A percentile compares a stretch with the other conserved stretches of the same genome.
Evolutionary conservation across 2,797 vertebrate species (phyloP).

Genomic region (Poecilia velifera): DNA sequence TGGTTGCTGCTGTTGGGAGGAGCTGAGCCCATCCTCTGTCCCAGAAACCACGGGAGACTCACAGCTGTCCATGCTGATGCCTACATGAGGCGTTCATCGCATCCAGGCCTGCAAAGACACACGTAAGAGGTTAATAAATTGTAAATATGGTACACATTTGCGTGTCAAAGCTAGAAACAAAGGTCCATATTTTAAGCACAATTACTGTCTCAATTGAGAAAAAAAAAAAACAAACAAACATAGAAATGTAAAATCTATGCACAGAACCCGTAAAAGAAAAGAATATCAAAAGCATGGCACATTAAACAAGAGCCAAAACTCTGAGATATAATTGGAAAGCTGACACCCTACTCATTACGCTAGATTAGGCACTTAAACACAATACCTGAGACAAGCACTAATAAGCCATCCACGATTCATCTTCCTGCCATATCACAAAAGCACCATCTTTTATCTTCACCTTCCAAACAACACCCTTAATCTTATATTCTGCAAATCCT

Average conservation of each 20-base stretch:
- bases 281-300: conserved; percentile 70
- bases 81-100: conserved; percentile 98
- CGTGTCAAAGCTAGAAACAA: conserved; percentile 37
- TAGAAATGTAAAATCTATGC: conserved; percentile 44
- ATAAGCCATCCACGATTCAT: conserved; percentile 82
- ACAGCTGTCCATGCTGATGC: conserved; percentile 99
- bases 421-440: conserved; percentile 84
- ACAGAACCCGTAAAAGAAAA: conserved; percentile 43
- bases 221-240: conserved; percentile 9
- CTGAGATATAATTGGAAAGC: conserved; percentile 81
- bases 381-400: conserved; percentile 85
- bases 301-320: conserved; percentile 73
- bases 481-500: conserved; percentile 81
- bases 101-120: conserved; percentile 90
- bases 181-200: conserved; percentile 17
- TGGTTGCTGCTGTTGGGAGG: conserved; percentile 91
- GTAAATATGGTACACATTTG: conserved; percentile 6
- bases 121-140: conserved; percentile 61
- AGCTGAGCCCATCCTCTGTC: conserved; percentile 98
- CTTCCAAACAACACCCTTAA: conserved; percentile 84
- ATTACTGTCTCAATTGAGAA: conserved; percentile 36
- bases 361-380: conserved; percentile 87
- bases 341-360: conserved; percentile 83
- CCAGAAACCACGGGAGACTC: conserved; percentile 99
- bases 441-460: conserved; percentile 86